Percentiles rank a stretch among this genome's conserved stretches.
Evolutionary conservation across 1,140 invertebrate genomes (phyloP).

Genomic region (Drosophila sulfurigaster): DNA sequence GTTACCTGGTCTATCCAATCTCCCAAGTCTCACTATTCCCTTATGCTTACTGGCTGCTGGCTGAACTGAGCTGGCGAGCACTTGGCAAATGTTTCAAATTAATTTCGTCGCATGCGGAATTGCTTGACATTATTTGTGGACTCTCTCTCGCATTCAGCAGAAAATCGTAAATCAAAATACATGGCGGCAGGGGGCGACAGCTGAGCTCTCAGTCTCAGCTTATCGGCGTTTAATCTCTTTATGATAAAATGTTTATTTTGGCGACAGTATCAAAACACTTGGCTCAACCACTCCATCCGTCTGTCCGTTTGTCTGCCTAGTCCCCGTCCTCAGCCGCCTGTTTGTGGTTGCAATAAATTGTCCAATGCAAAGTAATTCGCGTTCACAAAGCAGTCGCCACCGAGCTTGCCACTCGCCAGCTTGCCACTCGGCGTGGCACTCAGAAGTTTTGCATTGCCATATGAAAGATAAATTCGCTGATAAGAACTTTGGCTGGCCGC

Average conservation of each 20-base stretch:
- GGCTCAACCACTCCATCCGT: conserved; percentile 10
- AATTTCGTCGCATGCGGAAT: conserved; percentile 76
- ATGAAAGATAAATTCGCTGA: conserved; percentile 82
- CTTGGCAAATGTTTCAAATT: conserved; percentile 74
- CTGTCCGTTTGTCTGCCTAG: conserved; percentile 21
- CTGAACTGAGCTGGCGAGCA: not conserved
- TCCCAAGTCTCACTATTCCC: conserved; percentile 1
- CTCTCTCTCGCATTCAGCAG: conserved; percentile 30
- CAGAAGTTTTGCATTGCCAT: conserved; percentile 71
- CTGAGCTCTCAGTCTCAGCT: conserved; percentile 38
- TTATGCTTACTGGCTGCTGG: conserved; percentile 29
- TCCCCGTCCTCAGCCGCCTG: conserved; percentile 1
- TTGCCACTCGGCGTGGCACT: conserved; percentile 31
- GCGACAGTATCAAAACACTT: conserved; percentile 72
- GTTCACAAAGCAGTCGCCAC: conserved; percentile 44
- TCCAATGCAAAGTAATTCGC: conserved; percentile 63
- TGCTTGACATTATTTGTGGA: conserved; percentile 60
- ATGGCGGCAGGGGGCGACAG: conserved; percentile 23
- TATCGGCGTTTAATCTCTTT: conserved; percentile 82
- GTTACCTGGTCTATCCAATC: conserved; percentile 20
- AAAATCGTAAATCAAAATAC: conserved; percentile 72
- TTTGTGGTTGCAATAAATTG: conserved; percentile 75
- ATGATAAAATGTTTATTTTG: conserved; percentile 83
- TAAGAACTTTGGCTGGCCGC: conserved; percentile 70
- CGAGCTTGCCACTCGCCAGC: not conserved